Evolutionary conservation across 1,140 invertebrate genomes (phyloP).

Genomic region (Drosophila jambulina): DNA sequence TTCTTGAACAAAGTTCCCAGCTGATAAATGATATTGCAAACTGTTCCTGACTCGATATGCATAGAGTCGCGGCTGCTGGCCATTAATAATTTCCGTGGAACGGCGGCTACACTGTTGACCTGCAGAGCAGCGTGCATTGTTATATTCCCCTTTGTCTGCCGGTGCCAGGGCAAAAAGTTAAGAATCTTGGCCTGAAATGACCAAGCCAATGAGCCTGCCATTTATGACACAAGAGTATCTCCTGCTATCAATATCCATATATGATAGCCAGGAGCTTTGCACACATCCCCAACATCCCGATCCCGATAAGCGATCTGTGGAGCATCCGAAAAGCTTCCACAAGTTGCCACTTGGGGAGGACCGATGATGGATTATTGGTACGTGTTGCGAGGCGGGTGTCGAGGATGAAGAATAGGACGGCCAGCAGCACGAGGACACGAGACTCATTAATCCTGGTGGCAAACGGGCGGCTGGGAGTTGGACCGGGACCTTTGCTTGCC

Average conservation of each 20-base stretch:
- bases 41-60: slow-evolving; percentile 70
- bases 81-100: slow-evolving; percentile 73
- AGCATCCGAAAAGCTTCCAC: slow-evolving; percentile 33
- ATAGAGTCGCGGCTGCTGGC: slow-evolving; percentile 55
- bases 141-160: slow-evolving; percentile 19
- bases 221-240: slow-evolving; percentile 6
- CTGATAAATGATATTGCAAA: slow-evolving; percentile 82
- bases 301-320: slow-evolving; percentile 50
- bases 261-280: slow-evolving; percentile 10
- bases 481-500: slow-evolving; percentile 32
- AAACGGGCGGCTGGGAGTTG: slow-evolving; percentile 49
- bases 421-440: slow-evolving; percentile 57
- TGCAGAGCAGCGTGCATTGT: slow-evolving; percentile 18
- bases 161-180: neutral
- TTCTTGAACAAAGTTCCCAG: slow-evolving; percentile 67
- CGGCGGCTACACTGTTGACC: neutral
- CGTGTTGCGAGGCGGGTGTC: slow-evolving; percentile 60
- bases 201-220: slow-evolving; percentile 3
- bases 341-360: slow-evolving; percentile 54
- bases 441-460: slow-evolving; percentile 75
- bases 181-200: neutral
- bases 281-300: neutral
- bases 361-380: slow-evolving; percentile 77
- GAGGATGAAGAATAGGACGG: slow-evolving; percentile 59
- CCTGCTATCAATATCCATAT: slow-evolving; percentile 18